Evolutionary conservation across 2,113 vertebrate species (phyloP).

Genomic region (Hemibagrus wyckioides): DNA sequence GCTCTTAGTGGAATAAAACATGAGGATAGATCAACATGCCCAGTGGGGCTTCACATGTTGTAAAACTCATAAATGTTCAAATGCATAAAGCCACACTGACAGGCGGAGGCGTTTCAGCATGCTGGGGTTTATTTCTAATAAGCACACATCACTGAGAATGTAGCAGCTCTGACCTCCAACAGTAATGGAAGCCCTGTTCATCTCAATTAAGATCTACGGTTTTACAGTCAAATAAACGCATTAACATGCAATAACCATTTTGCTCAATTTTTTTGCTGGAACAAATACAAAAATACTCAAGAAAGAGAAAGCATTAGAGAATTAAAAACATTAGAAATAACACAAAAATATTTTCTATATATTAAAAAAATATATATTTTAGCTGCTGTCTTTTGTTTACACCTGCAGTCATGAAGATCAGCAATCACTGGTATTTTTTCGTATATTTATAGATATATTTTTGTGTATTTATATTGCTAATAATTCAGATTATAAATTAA

Average conservation of each 20-base stretch:
- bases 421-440: background rate
- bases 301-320: no score
- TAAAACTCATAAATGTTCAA: constrained; percentile 37
- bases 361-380: background rate
- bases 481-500: background rate
- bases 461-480: background rate
- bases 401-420: no score
- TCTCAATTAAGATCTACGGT: background rate
- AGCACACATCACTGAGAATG: constrained; percentile 2
- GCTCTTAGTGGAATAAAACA: constrained; percentile 34
- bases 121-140: constrained; percentile 4
- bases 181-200: background rate
- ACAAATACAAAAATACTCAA: background rate
- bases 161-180: background rate
- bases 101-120: background rate
- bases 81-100: constrained; percentile 26
- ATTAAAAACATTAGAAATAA: background rate
- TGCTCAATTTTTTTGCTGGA: background rate
- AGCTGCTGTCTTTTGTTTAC: background rate
- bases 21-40: background rate
- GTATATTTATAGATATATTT: no score
- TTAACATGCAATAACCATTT: background rate
- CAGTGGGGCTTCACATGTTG: constrained; percentile 19
- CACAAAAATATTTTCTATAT: no score
- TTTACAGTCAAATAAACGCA: background rate